Conservation (phyloP, 2,113 vertebrate species). For the Erinaceus europaeus region DNA sequence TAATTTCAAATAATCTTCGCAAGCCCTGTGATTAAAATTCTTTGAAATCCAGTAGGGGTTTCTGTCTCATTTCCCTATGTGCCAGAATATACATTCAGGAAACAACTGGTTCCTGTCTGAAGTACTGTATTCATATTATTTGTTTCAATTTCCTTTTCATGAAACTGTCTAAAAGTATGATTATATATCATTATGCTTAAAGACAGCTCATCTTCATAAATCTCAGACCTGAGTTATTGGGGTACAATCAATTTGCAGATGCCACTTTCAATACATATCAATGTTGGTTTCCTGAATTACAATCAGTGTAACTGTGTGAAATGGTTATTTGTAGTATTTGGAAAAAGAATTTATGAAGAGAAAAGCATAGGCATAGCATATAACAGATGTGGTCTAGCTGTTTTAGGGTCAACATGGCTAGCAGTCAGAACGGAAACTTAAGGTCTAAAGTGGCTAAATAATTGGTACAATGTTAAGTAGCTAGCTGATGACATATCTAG, state of each 20-base stretch:
- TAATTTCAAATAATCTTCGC: slow-evolving; percentile 16
- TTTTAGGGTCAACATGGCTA: not conserved
- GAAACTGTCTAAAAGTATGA: slow-evolving; percentile 48
- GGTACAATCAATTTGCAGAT: slow-evolving; percentile 30
- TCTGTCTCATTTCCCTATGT: not conserved
- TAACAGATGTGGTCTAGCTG: not conserved
- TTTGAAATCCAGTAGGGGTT: not conserved
- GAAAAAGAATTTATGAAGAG: not conserved
- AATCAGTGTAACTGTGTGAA: slow-evolving; percentile 22
- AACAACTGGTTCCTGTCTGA: slow-evolving; percentile 1
- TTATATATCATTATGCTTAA: slow-evolving; percentile 46
- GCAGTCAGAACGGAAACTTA: not conserved
- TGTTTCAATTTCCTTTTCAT: slow-evolving; percentile 52
- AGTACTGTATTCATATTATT: slow-evolving; percentile 3
- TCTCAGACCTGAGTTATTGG: slow-evolving; percentile 37
- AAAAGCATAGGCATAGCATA: not conserved
- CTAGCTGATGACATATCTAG: not conserved
- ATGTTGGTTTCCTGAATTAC: slow-evolving; percentile 14
- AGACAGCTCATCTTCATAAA: slow-evolving; percentile 59
- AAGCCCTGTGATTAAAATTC: slow-evolving; percentile 41
- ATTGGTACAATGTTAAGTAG: not conserved
- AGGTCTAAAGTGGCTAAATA: not conserved
- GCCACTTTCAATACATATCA: slow-evolving; percentile 42
- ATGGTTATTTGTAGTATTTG: not conserved
- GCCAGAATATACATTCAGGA: not conserved